Conservation (phyloP, 2,888 invertebrate genomes). For the Orchestes rusci region DNA sequence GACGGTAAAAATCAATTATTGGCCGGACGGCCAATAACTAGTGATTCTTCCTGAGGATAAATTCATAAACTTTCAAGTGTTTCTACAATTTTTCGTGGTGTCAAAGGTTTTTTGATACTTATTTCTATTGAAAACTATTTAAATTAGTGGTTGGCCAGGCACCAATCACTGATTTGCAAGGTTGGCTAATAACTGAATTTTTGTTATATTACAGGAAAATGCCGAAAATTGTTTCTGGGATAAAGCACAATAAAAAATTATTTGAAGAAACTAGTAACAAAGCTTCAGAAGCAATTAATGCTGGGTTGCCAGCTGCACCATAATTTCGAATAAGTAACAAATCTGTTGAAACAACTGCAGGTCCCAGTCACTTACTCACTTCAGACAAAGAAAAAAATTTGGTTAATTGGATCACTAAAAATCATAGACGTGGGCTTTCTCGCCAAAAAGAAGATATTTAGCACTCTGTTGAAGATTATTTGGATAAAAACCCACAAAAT, state of each 20-base stretch:
- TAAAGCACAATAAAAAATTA: not conserved
- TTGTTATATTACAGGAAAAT: not conserved
- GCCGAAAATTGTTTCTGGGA: not conserved
- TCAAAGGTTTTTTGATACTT: not conserved
- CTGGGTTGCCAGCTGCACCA: not conserved
- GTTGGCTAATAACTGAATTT: not conserved
- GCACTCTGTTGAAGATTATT: not conserved
- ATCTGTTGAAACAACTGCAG: not conserved
- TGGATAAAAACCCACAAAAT: not conserved
- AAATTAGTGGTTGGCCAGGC: not conserved
- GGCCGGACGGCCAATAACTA: too few relatives aligned
- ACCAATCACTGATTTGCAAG: not conserved
- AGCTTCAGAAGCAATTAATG: not conserved
- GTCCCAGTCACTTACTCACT: not conserved
- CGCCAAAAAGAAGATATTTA: not conserved
- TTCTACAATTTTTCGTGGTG: not conserved
- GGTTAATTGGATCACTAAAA: not conserved
- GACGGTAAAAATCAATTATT: too few relatives aligned
- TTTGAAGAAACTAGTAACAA: not conserved
- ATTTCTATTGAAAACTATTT: not conserved
- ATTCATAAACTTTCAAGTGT: not conserved
- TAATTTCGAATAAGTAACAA: not conserved
- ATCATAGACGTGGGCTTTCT: too few relatives aligned
- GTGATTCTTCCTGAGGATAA: too few relatives aligned
- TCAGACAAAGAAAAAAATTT: not conserved